These are phyloP conservation scores for Auanema freiburgensis DNA, from an alignment of 2,888 invertebrate genomes.

Conservation along the genomic window DNA sequence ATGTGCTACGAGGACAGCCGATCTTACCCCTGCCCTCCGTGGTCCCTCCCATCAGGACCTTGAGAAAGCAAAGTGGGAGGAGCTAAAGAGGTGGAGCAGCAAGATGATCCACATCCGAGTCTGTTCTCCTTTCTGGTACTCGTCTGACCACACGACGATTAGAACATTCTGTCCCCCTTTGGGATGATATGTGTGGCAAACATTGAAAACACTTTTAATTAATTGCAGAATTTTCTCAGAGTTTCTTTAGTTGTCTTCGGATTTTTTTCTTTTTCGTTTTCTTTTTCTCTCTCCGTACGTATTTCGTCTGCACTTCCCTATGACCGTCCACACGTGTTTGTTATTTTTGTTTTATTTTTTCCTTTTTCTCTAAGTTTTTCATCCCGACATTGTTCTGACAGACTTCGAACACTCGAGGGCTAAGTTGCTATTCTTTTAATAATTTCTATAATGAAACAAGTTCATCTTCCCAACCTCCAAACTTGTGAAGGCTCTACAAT, in stretches of 20 bases:
- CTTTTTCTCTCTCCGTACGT: background rate
- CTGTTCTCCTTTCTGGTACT: too few species aligned
- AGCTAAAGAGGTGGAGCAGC: too few species aligned
- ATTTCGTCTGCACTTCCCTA: background rate
- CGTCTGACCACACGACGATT: too few species aligned
- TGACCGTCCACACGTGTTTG: background rate
- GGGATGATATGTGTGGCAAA: too few species aligned
- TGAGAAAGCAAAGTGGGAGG: too few species aligned
- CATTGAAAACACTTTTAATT: too few species aligned
- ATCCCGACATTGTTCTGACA: background rate
- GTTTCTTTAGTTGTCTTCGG: background rate
- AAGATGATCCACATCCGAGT: too few species aligned
- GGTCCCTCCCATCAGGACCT: background rate
- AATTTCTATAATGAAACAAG: background rate
- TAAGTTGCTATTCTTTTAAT: background rate
- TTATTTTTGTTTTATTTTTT: background rate
- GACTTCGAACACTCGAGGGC: background rate
- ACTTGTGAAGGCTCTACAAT: too few species aligned
- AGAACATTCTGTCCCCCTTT: too few species aligned
- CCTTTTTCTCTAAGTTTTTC: background rate
- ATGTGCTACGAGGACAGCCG: conserved; percentile 1
- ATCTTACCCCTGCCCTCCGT: background rate
- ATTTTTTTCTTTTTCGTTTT: background rate
- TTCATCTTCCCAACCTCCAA: too few species aligned
- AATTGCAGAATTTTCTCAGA: too few species aligned